phyloP scores from a whole-genome alignment of 2,113 vertebrate species.

The Nicator chloris region DNA sequence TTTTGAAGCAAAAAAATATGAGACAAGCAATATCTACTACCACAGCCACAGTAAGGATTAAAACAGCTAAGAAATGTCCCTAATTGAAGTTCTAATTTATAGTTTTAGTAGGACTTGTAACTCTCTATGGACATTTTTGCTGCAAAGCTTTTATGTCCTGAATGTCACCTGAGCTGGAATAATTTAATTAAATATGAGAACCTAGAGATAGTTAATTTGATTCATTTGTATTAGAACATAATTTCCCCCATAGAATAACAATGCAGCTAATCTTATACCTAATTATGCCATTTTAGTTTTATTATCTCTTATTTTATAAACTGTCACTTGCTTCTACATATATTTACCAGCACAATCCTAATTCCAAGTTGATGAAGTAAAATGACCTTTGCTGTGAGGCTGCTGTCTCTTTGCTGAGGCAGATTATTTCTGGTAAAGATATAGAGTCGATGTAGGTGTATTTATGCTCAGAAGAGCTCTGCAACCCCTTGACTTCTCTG shows the following conservation, averaged over 20 bases:
- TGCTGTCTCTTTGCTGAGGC: not conserved
- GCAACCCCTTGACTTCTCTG: not conserved
- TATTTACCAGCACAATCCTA: not conserved
- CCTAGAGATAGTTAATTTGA: not conserved
- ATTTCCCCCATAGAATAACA: not conserved
- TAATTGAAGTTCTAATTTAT: not conserved
- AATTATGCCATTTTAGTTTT: not conserved
- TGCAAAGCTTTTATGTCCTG: not conserved
- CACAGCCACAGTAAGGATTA: not conserved
- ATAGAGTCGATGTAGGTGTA: no score
- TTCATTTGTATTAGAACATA: not conserved
- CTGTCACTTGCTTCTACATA: not conserved
- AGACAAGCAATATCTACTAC: not conserved
- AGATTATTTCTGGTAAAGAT: not conserved
- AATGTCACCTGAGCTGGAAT: not conserved
- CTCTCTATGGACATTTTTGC: not conserved
- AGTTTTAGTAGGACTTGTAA: not conserved
- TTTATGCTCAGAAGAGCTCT: not conserved
- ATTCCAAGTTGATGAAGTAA: not conserved
- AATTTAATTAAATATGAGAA: conserved; percentile 24
- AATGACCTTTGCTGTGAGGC: not conserved
- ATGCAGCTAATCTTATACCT: not conserved
- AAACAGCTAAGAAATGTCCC: not conserved
- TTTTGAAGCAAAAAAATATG: not conserved
- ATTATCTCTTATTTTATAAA: not conserved